These are phyloP conservation scores for Apomyelois bistriatella DNA, from an alignment of 2,888 invertebrate genomes.

Conservation along the genomic window DNA sequence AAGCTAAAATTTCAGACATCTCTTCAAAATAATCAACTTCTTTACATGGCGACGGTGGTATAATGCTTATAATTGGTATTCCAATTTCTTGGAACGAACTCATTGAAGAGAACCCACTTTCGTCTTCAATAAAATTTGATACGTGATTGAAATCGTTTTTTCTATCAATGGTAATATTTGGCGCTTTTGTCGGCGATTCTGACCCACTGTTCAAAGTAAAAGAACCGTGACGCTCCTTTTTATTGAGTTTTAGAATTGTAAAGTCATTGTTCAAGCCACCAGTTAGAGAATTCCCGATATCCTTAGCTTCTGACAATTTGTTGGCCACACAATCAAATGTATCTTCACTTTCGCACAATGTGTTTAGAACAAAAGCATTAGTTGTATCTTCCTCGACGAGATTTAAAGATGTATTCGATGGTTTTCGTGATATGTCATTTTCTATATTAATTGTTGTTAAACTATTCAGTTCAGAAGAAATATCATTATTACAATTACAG, in stretches of 20 bases:
- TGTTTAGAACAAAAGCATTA: slow-evolving; percentile 40
- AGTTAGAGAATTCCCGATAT: slow-evolving; percentile 37
- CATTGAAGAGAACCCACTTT: slow-evolving; percentile 92
- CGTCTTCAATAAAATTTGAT: slow-evolving; percentile 82
- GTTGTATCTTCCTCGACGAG: slow-evolving; percentile 41
- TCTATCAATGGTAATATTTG: slow-evolving; percentile 39
- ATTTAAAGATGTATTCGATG: slow-evolving; percentile 36
- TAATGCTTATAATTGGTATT: slow-evolving; percentile 80
- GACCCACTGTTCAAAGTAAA: slow-evolving; percentile 22
- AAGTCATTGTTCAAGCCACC: slow-evolving; percentile 49
- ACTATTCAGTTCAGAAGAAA: slow-evolving; percentile 18
- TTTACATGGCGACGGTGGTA: slow-evolving; percentile 70
- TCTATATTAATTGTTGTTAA: slow-evolving; percentile 20
- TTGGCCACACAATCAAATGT: slow-evolving; percentile 37
- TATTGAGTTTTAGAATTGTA: slow-evolving; percentile 34
- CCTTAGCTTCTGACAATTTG: slow-evolving; percentile 38
- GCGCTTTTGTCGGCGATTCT: slow-evolving; percentile 27
- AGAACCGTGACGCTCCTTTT: slow-evolving; percentile 30
- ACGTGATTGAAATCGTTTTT: slow-evolving; percentile 51
- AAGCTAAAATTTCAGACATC: slow-evolving; percentile 43
- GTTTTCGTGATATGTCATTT: slow-evolving; percentile 25
- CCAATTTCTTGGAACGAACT: slow-evolving; percentile 92
- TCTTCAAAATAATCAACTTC: slow-evolving; percentile 59
- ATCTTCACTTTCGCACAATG: slow-evolving; percentile 36
- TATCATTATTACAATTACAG: slow-evolving; percentile 43